These are phyloP conservation scores for Melanocharis versteri DNA, from an alignment of 2,113 vertebrate genomes.

Conservation along the genomic window DNA sequence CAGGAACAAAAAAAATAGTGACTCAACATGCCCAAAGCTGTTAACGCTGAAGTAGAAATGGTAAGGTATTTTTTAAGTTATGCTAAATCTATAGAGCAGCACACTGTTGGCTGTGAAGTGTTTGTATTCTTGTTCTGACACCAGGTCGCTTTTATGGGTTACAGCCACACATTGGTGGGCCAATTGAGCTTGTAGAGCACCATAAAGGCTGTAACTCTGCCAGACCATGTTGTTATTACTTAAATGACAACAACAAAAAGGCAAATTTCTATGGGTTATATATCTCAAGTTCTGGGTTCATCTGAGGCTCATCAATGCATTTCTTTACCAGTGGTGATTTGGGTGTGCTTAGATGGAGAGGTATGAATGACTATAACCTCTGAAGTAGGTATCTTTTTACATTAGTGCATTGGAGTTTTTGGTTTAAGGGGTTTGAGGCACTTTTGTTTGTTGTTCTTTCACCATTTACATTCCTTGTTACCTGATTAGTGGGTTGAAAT, in stretches of 20 bases:
- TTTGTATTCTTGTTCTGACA: neutral
- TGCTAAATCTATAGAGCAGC: neutral
- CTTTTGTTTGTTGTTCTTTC: neutral
- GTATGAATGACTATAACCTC: neutral
- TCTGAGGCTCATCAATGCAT: neutral
- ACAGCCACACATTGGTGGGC: neutral
- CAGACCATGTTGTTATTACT: neutral
- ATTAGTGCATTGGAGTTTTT: neutral
- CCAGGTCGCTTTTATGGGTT: neutral
- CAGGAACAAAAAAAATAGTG: neutral
- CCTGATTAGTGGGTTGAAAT: neutral
- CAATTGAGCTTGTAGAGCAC: neutral
- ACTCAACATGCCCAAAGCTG: neutral
- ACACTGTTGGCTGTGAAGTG: neutral
- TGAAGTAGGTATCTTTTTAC: neutral
- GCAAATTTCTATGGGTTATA: fast-evolving
- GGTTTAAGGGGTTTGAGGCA: neutral
- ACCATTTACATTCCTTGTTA: neutral
- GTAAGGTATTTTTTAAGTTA: neutral
- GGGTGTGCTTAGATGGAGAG: neutral
- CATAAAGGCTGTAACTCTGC: neutral
- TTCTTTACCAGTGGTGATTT: neutral
- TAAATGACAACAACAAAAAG: neutral
- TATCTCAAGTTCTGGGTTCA: neutral
- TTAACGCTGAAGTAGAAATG: neutral